Evolutionary conservation across 2,113 vertebrate species (phyloP).

Genomic region (Chaetura pelagica): DNA sequence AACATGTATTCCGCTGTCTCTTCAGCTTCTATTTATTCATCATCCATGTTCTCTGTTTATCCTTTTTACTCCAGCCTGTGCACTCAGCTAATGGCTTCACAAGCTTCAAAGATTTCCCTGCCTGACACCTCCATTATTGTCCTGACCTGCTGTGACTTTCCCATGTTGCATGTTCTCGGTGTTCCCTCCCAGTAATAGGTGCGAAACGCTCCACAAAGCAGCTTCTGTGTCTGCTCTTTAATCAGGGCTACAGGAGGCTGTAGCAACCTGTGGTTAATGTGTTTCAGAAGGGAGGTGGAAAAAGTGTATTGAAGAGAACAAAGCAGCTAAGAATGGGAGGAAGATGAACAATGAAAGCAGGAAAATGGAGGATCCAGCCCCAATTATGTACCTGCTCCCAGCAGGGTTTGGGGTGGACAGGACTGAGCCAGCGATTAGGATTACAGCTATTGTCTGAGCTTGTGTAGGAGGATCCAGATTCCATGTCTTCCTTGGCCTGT

Average conservation of each 20-base stretch:
- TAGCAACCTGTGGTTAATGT: background rate
- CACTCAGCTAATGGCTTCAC: slow-evolving; percentile 19
- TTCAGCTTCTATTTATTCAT: background rate
- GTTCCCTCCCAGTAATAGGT: background rate
- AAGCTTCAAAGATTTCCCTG: slow-evolving; percentile 18
- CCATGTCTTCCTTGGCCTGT: background rate
- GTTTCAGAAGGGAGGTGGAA: background rate
- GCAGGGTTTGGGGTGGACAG: background rate
- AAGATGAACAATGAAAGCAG: background rate
- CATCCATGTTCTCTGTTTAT: slow-evolving; percentile 18
- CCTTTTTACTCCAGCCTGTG: background rate
- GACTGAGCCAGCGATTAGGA: background rate
- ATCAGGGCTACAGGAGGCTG: background rate
- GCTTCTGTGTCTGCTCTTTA: background rate
- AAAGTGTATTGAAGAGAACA: background rate
- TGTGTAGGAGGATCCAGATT: background rate
- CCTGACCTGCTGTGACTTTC: slow-evolving; percentile 20
- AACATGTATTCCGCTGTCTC: background rate
- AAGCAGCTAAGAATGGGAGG: background rate
- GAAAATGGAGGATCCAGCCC: background rate
- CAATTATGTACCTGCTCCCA: background rate
- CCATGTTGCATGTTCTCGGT: background rate
- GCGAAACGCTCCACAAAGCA: background rate
- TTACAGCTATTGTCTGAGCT: background rate
- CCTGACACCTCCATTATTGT: background rate